phyloP scores from a whole-genome alignment of 2,113 vertebrate species.

The Pseudonaja textilis region DNA sequence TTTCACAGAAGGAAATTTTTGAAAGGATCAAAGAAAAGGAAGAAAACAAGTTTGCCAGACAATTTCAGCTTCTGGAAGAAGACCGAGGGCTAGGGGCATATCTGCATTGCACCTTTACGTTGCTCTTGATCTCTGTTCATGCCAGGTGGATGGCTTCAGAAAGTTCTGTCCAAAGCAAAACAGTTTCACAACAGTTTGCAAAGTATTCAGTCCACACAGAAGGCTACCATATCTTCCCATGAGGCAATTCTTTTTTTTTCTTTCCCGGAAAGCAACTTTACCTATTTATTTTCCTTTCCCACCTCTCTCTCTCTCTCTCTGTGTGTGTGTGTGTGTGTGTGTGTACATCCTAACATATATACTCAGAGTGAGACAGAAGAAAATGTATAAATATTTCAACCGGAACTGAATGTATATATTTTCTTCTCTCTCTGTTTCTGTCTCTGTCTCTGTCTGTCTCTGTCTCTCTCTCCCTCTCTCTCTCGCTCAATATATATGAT shows the following conservation, averaged over 20 bases:
- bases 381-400: neutral
- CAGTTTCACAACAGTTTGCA: neutral
- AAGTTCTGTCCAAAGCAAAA: neutral
- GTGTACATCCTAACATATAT: neutral
- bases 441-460: neutral
- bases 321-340: neutral
- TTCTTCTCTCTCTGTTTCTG: neutral
- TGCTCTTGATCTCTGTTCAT: neutral
- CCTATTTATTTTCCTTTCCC: neutral
- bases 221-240: neutral
- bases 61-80: slow-evolving; percentile 18
- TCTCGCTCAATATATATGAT: neutral
- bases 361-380: neutral
- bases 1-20: slow-evolving; percentile 28
- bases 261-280: neutral
- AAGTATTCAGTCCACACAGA: neutral
- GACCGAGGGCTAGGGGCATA: neutral
- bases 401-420: neutral
- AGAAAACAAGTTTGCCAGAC: slow-evolving; percentile 5
- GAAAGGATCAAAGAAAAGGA: slow-evolving; percentile 27
- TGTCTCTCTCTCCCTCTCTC: neutral
- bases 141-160: neutral
- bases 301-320: too few species aligned
- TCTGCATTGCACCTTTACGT: neutral
- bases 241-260: neutral